These are phyloP conservation scores for Caligus rogercresseyi DNA, from an alignment of 1,140 invertebrate genomes.

Conservation along the genomic window DNA sequence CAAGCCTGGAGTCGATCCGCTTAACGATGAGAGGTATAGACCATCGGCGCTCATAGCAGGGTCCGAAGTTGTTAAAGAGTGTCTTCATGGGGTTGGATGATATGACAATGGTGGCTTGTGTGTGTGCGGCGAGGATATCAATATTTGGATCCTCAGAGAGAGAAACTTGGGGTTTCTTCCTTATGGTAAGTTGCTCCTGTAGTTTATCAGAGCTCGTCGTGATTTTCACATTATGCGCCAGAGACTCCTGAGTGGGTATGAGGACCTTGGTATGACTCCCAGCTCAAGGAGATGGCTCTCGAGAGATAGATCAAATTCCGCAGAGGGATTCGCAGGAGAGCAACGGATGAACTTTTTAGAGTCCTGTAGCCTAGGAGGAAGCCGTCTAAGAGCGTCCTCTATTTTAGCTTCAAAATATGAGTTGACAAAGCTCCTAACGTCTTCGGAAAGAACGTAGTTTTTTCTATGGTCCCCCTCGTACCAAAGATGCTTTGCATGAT, in stretches of 20 bases:
- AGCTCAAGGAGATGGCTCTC: neutral
- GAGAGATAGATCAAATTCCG: neutral
- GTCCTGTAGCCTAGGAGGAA: neutral
- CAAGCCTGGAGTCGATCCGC: neutral
- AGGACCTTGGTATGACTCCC: neutral
- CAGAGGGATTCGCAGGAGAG: neutral
- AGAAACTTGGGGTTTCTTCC: neutral
- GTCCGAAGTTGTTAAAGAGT: constrained; percentile 10
- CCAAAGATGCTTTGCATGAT: neutral
- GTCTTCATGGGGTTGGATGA: neutral
- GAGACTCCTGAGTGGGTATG: neutral
- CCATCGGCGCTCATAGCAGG: neutral
- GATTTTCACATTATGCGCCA: neutral
- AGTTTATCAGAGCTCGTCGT: neutral
- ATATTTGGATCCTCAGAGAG: constrained; percentile 3
- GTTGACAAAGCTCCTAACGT: neutral
- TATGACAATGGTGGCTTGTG: neutral
- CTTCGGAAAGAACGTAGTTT: neutral
- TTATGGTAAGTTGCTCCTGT: neutral
- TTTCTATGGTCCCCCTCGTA: neutral
- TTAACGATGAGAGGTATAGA: neutral
- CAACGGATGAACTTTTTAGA: neutral
- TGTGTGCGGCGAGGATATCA: neutral
- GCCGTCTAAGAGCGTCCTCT: neutral
- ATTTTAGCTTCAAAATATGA: constrained; percentile 1